phyloP scores from a whole-genome alignment of 2,113 vertebrate genomes.

The zebrafish (Danio rerio) region DNA sequence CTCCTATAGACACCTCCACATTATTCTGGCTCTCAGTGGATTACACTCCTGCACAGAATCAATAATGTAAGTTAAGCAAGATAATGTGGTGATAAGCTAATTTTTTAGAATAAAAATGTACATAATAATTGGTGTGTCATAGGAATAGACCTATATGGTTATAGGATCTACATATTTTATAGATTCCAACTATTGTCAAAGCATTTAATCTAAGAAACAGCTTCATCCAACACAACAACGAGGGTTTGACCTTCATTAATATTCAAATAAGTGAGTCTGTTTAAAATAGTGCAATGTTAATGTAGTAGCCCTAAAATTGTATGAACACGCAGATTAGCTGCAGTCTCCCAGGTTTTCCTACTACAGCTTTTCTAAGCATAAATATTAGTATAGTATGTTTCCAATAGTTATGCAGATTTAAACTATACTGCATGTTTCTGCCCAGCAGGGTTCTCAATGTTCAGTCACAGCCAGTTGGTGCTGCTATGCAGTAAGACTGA shows the following conservation, averaged over 20 bases:
- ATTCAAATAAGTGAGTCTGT: not conserved
- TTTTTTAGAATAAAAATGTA: not conserved
- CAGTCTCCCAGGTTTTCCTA: not conserved
- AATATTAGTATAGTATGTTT: not conserved
- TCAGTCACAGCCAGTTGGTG: conserved; percentile 65
- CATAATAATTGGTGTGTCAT: not conserved
- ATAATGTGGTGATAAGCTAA: not conserved
- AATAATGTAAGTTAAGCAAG: not conserved
- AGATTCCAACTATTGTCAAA: not conserved
- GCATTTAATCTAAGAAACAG: not conserved
- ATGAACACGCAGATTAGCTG: not conserved
- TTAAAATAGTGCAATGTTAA: not conserved
- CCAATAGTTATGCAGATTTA: not conserved
- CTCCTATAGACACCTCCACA: not conserved
- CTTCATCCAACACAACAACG: not conserved
- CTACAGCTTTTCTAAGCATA: not conserved
- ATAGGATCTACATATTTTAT: not conserved
- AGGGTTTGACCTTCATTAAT: not conserved
- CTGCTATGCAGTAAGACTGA: conserved; percentile 72
- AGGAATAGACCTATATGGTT: not conserved
- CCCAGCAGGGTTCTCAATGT: conserved; percentile 26
- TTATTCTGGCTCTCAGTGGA: not conserved
- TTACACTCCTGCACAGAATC: conserved; percentile 11
- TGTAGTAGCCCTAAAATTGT: not conserved
- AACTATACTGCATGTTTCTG: not conserved